These are phyloP conservation scores for Pammene aurita DNA, from an alignment of 2,888 invertebrate genomes.

Conservation along the genomic window DNA sequence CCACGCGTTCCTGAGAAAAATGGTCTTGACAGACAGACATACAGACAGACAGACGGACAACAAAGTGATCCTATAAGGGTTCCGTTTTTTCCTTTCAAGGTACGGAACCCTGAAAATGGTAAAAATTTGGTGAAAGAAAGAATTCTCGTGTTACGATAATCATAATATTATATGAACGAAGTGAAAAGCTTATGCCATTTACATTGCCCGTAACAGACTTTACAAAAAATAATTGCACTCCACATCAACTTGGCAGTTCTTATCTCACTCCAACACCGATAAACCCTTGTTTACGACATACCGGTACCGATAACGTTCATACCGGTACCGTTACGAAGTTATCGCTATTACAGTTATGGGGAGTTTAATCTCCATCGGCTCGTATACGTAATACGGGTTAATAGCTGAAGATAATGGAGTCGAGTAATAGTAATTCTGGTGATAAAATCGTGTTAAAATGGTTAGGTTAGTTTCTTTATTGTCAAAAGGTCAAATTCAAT, in stretches of 20 bases:
- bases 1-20: too few species aligned
- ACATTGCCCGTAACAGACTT: too few species aligned
- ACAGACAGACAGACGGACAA: too few species aligned
- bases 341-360: constrained; percentile 8
- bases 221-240: too few species aligned
- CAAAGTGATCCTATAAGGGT: too few species aligned
- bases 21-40: too few species aligned
- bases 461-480: neutral
- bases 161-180: too few species aligned
- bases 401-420: neutral
- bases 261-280: neutral
- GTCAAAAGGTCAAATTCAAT: neutral
- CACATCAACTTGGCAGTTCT: neutral
- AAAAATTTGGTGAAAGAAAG: too few species aligned
- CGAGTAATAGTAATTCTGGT: neutral
- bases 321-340: constrained; percentile 13
- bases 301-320: neutral
- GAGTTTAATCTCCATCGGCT: constrained; percentile 6
- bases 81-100: too few species aligned
- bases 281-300: neutral
- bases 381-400: neutral
- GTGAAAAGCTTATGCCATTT: too few species aligned
- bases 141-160: too few species aligned
- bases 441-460: neutral
- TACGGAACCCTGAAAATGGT: too few species aligned